A percentile compares a stretch with the other conserved stretches of the same genome.
Evolutionary conservation across 30 jellyfish, hydroid and myxozoan species (phyloP).

Genomic region (Aurelia coerulea): DNA sequence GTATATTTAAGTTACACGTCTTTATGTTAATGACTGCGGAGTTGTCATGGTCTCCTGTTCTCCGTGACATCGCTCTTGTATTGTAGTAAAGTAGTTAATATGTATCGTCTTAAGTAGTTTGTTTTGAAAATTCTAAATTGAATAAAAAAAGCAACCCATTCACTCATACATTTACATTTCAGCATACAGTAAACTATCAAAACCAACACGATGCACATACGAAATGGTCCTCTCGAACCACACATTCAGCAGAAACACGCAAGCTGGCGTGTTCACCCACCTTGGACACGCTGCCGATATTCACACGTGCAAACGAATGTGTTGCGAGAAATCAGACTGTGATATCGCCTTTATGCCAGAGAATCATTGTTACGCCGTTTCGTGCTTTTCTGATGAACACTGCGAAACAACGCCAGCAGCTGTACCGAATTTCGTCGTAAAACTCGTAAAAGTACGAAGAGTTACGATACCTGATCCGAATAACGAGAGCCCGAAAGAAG

Average conservation of each 20-base stretch:
- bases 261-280: slow-evolving; percentile 98
- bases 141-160: no score
- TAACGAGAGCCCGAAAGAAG: slow-evolving; percentile 82
- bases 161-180: no score
- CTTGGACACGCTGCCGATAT: slow-evolving; percentile 92
- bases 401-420: slow-evolving; percentile 98
- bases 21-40: no score
- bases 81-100: no score
- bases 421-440: slow-evolving; percentile 84
- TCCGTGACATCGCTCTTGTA: no score
- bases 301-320: slow-evolving; percentile 85
- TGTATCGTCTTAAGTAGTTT: no score
- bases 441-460: slow-evolving; percentile 94
- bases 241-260: slow-evolving; percentile 88
- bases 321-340: slow-evolving; percentile 95
- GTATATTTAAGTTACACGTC: no score
- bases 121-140: no score
- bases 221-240: slow-evolving; percentile 95
- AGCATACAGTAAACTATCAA: slow-evolving; percentile 30
- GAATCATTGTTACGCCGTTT: slow-evolving; percentile 97
- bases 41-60: no score
- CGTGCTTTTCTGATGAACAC: slow-evolving; percentile 95
- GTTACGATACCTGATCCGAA: slow-evolving; percentile 96
- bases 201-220: slow-evolving; percentile 92
- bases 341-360: slow-evolving; percentile 99